Percentiles rank a stretch among this genome's conserved stretches.
Conservation (phyloP, 2,113 vertebrate genomes). For the Tamias sibiricus region DNA sequence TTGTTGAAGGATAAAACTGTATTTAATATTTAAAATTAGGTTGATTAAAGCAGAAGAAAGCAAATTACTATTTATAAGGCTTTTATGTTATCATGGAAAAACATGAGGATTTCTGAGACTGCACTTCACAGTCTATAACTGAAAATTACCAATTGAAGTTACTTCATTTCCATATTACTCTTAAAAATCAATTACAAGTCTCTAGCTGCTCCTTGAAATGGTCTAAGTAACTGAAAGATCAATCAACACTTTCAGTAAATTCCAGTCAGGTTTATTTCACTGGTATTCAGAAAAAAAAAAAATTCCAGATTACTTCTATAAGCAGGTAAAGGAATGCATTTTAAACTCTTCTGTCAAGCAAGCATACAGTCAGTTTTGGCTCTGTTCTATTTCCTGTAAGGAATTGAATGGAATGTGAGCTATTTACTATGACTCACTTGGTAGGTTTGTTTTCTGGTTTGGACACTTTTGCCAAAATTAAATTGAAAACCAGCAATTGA, state of each 20-base stretch:
- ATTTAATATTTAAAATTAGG: constrained; percentile 6
- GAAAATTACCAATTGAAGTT: background rate
- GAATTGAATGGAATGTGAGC: background rate
- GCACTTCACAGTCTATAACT: background rate
- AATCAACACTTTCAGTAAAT: background rate
- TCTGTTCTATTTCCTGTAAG: background rate
- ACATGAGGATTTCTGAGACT: constrained; percentile 10
- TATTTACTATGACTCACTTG: background rate
- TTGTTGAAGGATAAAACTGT: background rate
- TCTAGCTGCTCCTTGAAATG: background rate
- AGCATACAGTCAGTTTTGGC: background rate
- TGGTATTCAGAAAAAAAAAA: background rate
- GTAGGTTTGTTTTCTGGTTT: background rate
- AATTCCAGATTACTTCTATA: constrained; percentile 14
- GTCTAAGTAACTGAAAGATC: background rate
- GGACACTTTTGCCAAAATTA: background rate
- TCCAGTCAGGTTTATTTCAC: background rate
- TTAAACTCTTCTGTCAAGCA: background rate
- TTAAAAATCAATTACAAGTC: background rate
- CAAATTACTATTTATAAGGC: background rate
- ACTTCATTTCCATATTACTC: background rate
- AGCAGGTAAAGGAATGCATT: background rate
- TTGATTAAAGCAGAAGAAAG: background rate
- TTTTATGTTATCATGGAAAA: background rate
- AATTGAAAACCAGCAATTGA: background rate